Evolutionary conservation across 1,140 invertebrate species (phyloP), one percentile per base, ranked within the genome.

Genomic region (Sitobion miscanthi): DNA sequence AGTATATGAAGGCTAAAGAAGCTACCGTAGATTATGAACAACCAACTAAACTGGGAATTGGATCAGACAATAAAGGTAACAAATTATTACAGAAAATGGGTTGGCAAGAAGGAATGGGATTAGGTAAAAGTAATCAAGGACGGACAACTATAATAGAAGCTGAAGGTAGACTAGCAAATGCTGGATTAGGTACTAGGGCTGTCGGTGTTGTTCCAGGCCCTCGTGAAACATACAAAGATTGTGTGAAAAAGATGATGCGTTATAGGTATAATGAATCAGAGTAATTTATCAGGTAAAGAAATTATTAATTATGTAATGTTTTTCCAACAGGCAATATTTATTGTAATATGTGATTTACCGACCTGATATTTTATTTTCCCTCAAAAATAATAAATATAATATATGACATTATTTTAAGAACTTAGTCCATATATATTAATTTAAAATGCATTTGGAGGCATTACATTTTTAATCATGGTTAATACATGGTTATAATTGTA

Each of bases 71-170:
- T 95, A 97, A 99, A 94, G 98, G 98, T 4, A 99, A 97, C 95
- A 98, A 98, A 95, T 96, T 99, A 94, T 95, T 99, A 83, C 98
- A 99, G 95, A 99, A 99, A 95, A 99, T 99, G 99, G 99, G 99
- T 0, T 99, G 99, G 99, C 97, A 97, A 14, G 98, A 99, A 95
- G 99, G 99, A 2, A 97, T 98, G 96, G 99, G 99, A 0, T 95
- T 99, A 23, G 99, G 99, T 9, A 98, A 98, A 95, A 96, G 96
- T 57, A 98, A 98, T 95, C 99, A 99, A 96, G 99, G 99, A n/a
- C 96, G 98, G 94, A 98, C 98, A 17, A 97, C 97, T 88, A 98
- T 99, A 89, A 98, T 99, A 94, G 97, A 98, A 96, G 96, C 96
- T 57, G 96, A 97, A 94, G 95, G 96, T 93, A 96, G 97, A 94